Evolutionary conservation across 2,888 invertebrate genomes (phyloP).

Genomic region (Teleogryllus oceanicus): DNA sequence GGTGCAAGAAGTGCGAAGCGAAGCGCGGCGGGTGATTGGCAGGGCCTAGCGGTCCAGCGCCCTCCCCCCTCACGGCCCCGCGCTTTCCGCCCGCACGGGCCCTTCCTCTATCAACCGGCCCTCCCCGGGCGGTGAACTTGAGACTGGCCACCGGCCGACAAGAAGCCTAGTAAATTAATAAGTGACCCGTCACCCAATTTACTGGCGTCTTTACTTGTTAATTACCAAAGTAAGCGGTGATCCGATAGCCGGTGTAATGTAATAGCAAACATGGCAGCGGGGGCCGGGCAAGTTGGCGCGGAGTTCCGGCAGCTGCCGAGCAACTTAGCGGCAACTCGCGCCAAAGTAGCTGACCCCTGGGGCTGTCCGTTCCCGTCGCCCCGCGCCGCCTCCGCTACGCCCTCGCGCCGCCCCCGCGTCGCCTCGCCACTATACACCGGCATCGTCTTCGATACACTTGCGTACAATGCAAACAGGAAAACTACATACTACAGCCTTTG

Average conservation of each 20-base stretch:
- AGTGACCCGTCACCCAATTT: conserved; percentile 18
- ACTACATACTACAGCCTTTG: no score
- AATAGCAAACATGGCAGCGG: conserved; percentile 18
- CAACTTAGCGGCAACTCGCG: background rate
- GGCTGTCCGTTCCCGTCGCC: background rate
- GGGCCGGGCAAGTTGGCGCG: background rate
- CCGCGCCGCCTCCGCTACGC: background rate
- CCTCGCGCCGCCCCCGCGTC: background rate
- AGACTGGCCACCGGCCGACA: conserved; percentile 18
- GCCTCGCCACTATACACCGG: background rate
- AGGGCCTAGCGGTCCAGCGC: background rate
- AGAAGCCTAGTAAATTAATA: conserved; percentile 1
- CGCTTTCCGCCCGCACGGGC: background rate
- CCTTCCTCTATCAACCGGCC: background rate
- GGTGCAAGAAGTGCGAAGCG: background rate
- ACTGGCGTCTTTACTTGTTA: conserved; percentile 18
- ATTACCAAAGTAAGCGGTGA: conserved; percentile 18
- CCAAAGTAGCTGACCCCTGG: conserved; percentile 18
- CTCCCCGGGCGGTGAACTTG: conserved; percentile 9
- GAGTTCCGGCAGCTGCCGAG: background rate
- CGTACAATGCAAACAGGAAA: no score
- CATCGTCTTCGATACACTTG: no score
- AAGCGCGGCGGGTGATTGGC: conserved; percentile 6
- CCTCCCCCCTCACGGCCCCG: background rate
- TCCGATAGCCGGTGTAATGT: conserved; percentile 18